Evolutionary conservation across 2,888 invertebrate genomes (phyloP).

Genomic region (Syrphus vitripennis): DNA sequence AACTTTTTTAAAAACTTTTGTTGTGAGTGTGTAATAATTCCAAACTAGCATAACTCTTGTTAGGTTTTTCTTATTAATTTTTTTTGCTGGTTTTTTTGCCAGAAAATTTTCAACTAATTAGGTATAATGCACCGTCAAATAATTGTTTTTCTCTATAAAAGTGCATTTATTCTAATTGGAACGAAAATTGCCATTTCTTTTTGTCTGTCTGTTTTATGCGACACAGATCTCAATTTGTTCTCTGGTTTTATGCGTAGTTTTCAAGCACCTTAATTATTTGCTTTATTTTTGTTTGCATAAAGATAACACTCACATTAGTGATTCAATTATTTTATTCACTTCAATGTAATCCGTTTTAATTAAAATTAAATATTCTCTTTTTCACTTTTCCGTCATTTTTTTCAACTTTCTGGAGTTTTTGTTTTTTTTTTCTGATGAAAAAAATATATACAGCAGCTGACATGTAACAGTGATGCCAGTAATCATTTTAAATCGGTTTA

Average conservation of each 20-base stretch:
- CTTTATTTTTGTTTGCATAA: not conserved
- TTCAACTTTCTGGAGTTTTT: not conserved
- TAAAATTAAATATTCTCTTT: not conserved
- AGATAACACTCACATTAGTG: not conserved
- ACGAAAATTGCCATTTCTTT: not conserved
- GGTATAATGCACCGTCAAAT: not conserved
- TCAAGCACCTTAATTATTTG: not conserved
- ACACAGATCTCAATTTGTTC: not conserved
- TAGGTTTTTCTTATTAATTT: not conserved
- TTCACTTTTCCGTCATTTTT: not conserved
- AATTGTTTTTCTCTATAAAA: not conserved
- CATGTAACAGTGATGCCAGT: not conserved
- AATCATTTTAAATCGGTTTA: not conserved
- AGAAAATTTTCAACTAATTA: not conserved
- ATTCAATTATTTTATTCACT: not conserved
- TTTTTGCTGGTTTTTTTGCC: not conserved
- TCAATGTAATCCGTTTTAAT: not conserved
- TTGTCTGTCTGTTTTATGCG: not conserved
- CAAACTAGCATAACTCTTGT: not conserved
- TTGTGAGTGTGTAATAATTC: not conserved
- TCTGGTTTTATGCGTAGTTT: not conserved
- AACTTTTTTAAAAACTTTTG: not conserved
- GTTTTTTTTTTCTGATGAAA: not conserved
- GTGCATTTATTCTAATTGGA: not conserved
- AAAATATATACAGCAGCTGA: not conserved